Evolutionary conservation across 2,888 invertebrate species (phyloP), one percentile per base, ranked within the genome.

Genomic region (Julus scanicus): DNA sequence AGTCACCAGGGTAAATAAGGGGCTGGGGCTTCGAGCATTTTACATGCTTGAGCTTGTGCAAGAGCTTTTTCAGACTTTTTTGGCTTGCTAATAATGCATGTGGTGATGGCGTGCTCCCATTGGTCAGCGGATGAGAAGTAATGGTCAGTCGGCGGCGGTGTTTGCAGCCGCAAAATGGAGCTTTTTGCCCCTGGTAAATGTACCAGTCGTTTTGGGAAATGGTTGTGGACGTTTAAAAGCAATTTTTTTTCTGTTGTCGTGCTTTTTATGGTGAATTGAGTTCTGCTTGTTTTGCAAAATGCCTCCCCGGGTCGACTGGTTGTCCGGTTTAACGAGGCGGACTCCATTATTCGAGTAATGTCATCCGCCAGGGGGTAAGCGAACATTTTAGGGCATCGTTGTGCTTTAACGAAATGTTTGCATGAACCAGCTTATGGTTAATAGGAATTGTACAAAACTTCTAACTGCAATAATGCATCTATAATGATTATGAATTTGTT

Each of bases 51-150:
- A 29, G 29, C 29, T 29, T 29, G 29, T 29, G 29, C 29, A 29
- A 29, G 53, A 53, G 53, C 53, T 53, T 53, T 29, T 53, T 5
- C 53, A 5, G 53, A 17, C 53, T 53, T 53, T 53, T 53, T 53
- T 53, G 53, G 53, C 53, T 53, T 53, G 53, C 53, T 53, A 53
- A 53, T 53, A 53, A 53, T 53, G 53, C 53, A 53, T 53, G 53
- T 53, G 53, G 53, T 15, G 15, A 3, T 3, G 53, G 15, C 4
- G 53, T 3, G 17, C 17, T 6, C 53, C 53, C 53, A 53, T 53
- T 53, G 53, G 53, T 53, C 53, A 15, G 53, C 15, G 3, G 15
- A 15, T 9, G 4, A 17, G 53, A 53, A 53, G 53, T 13, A 53
- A 53, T 17, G 53, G 53, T 53, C 53, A 53, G 53, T 29, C 29